These are phyloP conservation scores for Trachelus tabidus DNA, from an alignment of 2,888 invertebrate species.

Conservation along the genomic window DNA sequence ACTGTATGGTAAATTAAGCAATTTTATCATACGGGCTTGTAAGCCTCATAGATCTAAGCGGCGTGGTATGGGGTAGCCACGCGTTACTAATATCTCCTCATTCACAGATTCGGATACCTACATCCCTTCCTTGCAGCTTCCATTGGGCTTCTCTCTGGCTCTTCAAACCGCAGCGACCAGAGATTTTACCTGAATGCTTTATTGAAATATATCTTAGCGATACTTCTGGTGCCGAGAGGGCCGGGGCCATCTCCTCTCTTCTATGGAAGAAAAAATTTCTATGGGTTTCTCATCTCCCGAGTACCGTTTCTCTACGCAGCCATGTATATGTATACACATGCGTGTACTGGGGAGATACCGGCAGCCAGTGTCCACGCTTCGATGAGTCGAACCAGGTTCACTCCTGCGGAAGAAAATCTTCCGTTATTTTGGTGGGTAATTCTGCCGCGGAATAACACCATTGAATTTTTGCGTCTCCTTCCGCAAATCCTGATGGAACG, in stretches of 20 bases:
- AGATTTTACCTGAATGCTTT: slow-evolving; percentile 37
- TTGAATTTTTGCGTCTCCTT: background rate
- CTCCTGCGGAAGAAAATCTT: background rate
- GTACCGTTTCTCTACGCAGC: slow-evolving; percentile 1
- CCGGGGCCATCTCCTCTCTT: background rate
- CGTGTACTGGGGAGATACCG: slow-evolving; percentile 21
- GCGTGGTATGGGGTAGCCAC: slow-evolving; percentile 39
- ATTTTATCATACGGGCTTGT: slow-evolving; percentile 41
- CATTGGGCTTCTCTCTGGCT: background rate
- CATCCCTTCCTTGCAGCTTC: background rate
- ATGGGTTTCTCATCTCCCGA: slow-evolving; percentile 7
- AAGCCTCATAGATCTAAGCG: slow-evolving; percentile 34
- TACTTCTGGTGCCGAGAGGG: slow-evolving; percentile 21
- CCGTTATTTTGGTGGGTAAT: background rate
- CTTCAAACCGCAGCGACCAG: slow-evolving; percentile 34
- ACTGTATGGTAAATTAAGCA: slow-evolving; percentile 51
- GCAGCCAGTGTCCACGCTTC: slow-evolving; percentile 20
- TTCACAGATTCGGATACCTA: slow-evolving; percentile 39
- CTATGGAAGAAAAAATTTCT: slow-evolving; percentile 4
- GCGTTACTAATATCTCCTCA: slow-evolving; percentile 47
- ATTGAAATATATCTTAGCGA: slow-evolving; percentile 40
- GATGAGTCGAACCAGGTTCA: slow-evolving; percentile 1
- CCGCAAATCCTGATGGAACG: background rate
- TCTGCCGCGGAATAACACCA: background rate
- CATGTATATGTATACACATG: slow-evolving; percentile 12